Conservation (phyloP, 2,888 invertebrate genomes). For the Salticus scenicus region DNA sequence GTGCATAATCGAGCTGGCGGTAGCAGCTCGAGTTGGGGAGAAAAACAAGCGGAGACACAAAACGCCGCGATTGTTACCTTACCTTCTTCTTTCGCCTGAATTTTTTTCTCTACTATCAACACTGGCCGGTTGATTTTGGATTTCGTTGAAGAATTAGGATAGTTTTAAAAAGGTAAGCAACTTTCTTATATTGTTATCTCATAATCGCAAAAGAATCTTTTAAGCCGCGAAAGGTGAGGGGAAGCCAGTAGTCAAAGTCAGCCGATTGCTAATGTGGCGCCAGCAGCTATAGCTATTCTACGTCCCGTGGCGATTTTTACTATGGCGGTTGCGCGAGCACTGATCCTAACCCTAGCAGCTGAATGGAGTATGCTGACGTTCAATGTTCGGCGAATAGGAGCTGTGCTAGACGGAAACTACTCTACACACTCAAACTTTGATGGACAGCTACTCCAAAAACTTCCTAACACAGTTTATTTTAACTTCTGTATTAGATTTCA, state of each 20-base stretch:
- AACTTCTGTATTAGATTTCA: slow-evolving; percentile 29
- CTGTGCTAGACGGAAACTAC: slow-evolving; percentile 64
- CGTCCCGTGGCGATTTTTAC: slow-evolving; percentile 65
- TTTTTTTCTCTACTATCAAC: slow-evolving; percentile 25
- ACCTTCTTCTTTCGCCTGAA: slow-evolving; percentile 42
- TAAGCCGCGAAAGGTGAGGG: slow-evolving; percentile 28
- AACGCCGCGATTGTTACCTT: slow-evolving; percentile 64
- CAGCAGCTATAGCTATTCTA: slow-evolving; percentile 50
- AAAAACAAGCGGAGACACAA: slow-evolving; percentile 47
- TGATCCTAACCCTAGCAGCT: slow-evolving; percentile 65
- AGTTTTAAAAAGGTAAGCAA: slow-evolving; percentile 49
- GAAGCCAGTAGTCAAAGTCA: slow-evolving; percentile 36
- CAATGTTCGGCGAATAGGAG: slow-evolving; percentile 68
- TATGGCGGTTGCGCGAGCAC: slow-evolving; percentile 69
- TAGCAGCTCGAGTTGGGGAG: slow-evolving; percentile 53
- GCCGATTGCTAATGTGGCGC: slow-evolving; percentile 51
- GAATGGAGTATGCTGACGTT: slow-evolving; percentile 67
- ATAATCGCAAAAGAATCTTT: slow-evolving; percentile 21
- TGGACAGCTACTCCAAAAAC: slow-evolving; percentile 64
- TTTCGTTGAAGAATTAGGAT: slow-evolving; percentile 35
- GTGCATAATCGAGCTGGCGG: slow-evolving; percentile 65
- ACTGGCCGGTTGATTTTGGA: slow-evolving; percentile 8
- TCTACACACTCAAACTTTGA: slow-evolving; percentile 57
- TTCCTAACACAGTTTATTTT: slow-evolving; percentile 49
- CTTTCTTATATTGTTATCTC: slow-evolving; percentile 31